A percentile compares a stretch with the other conserved stretches of the same genome.
Evolutionary conservation across 1,140 invertebrate species (phyloP).

Genomic region (Sycophila sp.): DNA sequence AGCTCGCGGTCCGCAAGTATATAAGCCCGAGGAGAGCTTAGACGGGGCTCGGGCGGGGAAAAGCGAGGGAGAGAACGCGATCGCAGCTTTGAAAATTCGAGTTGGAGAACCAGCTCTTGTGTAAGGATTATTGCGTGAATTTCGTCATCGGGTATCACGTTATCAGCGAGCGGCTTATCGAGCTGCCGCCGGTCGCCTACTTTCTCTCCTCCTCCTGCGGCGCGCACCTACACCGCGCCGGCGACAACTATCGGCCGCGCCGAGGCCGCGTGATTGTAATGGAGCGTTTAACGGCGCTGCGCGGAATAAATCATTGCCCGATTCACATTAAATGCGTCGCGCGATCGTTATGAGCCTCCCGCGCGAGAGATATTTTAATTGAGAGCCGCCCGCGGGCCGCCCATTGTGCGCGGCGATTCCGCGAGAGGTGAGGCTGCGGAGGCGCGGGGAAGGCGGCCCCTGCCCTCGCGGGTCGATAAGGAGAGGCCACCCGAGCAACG

Average conservation of each 20-base stretch:
- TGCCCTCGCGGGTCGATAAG: too few species aligned
- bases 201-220: constrained; percentile 32
- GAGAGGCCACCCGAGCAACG: too few species aligned
- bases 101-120: constrained; percentile 27
- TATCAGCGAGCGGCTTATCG: constrained; percentile 26
- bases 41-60: not conserved
- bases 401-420: too few species aligned
- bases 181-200: constrained; percentile 4
- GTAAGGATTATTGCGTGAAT: constrained; percentile 26
- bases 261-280: not conserved
- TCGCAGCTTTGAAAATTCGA: constrained; percentile 31
- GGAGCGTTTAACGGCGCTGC: too few species aligned
- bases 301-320: too few species aligned
- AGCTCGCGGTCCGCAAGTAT: not conserved
- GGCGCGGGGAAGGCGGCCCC: too few species aligned
- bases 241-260: not conserved
- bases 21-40: too few species aligned
- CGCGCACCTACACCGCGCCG: not conserved
- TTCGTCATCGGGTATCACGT: constrained; percentile 24
- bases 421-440: too few species aligned
- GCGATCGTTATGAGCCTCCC: too few species aligned
- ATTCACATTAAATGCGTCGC: too few species aligned
- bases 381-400: too few species aligned
- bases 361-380: too few species aligned
- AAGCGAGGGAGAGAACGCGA: not conserved